Evolutionary conservation across 2,888 invertebrate species (phyloP).

Genomic region (Sympetrum striolatum): DNA sequence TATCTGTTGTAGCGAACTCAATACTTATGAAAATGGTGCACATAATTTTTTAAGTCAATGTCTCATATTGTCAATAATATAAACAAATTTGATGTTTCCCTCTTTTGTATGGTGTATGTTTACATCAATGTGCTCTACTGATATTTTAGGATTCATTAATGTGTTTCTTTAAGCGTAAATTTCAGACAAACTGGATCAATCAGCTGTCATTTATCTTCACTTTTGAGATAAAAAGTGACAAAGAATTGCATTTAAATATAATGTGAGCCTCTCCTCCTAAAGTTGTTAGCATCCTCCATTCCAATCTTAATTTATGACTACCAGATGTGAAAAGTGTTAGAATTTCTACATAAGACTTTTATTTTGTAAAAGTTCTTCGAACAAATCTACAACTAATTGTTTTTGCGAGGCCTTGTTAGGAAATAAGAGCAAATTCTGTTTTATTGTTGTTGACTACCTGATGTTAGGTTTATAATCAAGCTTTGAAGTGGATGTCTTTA

Average conservation of each 20-base stretch:
- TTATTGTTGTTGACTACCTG: not conserved
- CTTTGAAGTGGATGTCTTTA: not conserved
- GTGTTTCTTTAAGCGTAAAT: not conserved
- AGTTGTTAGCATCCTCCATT: not conserved
- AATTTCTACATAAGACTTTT: not conserved
- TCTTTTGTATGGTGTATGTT: constrained; percentile 39
- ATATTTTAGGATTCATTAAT: constrained; percentile 16
- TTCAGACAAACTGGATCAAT: not conserved
- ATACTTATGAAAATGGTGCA: constrained; percentile 14
- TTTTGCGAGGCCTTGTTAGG: not conserved
- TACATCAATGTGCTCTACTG: not conserved
- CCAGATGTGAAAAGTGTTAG: not conserved
- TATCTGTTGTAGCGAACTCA: constrained; percentile 12
- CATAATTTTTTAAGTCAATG: constrained; percentile 39
- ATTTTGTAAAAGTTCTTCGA: not conserved
- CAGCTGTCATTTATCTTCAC: constrained; percentile 1
- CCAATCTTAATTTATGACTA: constrained; percentile 10
- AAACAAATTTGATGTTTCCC: constrained; percentile 33
- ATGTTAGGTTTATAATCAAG: not conserved
- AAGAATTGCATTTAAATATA: constrained; percentile 33
- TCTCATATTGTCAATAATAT: constrained; percentile 8
- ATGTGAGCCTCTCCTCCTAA: constrained; percentile 6
- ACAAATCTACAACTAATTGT: not conserved
- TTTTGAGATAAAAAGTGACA: constrained; percentile 8
- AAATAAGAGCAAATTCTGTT: not conserved